phyloP scores from a whole-genome alignment of 2,797 vertebrate species.

The Bradypodion ventrale region DNA sequence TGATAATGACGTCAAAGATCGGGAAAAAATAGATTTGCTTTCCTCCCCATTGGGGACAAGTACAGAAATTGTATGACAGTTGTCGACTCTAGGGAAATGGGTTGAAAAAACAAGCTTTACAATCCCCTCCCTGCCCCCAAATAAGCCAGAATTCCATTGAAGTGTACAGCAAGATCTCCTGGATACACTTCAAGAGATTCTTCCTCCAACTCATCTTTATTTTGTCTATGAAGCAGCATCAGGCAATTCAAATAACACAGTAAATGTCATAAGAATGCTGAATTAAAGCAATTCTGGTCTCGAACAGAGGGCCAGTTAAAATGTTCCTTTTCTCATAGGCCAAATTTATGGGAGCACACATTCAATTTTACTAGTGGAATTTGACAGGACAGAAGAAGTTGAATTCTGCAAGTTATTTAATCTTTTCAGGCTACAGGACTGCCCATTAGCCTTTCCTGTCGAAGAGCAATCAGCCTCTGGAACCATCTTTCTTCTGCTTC shows the following conservation, averaged over 20 bases:
- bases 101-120: not conserved
- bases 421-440: conserved; percentile 85
- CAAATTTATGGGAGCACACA: not conserved
- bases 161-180: not conserved
- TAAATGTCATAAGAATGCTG: not conserved
- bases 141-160: not conserved
- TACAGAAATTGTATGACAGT: not conserved
- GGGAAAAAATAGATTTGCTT: not conserved
- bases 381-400: not conserved
- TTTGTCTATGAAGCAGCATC: not conserved
- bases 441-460: conserved; percentile 96
- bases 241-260: not conserved
- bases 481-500: conserved; percentile 93
- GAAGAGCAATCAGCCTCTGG: conserved; percentile 86
- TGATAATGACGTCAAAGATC: not conserved
- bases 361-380: not conserved
- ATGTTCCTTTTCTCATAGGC: conserved; percentile 11
- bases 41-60: not conserved
- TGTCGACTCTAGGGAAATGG: not conserved
- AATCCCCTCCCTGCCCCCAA: not conserved
- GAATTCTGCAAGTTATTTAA: not conserved
- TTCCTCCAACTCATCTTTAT: not conserved
- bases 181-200: not conserved
- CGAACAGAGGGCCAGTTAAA: not conserved
- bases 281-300: not conserved